A percentile compares a stretch with the other conserved stretches of the same genome.
These are phyloP conservation scores for Cichladusa arquata DNA, from an alignment of 2,113 vertebrate species.

Conservation along the genomic window DNA sequence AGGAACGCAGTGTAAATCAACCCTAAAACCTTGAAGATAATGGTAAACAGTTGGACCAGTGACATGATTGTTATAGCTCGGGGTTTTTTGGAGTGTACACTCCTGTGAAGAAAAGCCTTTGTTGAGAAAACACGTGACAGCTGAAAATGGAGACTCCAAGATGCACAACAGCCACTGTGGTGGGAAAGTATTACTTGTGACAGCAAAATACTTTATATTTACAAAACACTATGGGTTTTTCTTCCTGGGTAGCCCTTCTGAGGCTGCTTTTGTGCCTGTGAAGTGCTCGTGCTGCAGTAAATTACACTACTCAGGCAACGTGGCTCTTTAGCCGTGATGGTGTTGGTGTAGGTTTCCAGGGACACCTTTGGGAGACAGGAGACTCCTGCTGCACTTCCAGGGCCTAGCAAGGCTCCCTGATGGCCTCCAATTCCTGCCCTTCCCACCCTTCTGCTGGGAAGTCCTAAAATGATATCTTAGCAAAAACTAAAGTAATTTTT, in stretches of 20 bases:
- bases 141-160: background rate
- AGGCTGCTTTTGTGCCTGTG: background rate
- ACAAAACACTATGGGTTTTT: background rate
- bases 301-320: background rate
- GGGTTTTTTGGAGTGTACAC: background rate
- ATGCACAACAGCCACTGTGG: background rate
- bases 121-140: background rate
- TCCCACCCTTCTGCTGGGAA: background rate
- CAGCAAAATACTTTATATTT: background rate
- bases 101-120: background rate
- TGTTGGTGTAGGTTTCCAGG: background rate
- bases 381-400: background rate
- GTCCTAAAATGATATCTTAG: background rate
- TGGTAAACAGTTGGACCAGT: background rate
- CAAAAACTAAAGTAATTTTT: background rate
- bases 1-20: constrained; percentile 55
- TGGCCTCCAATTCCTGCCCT: background rate
- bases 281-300: background rate
- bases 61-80: constrained; percentile 13
- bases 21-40: constrained; percentile 58
- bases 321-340: accelerated
- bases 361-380: background rate
- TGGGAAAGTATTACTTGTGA: background rate
- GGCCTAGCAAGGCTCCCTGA: background rate
- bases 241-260: background rate